Conservation (phyloP, 2,797 vertebrate species). For the Lacerta viridis region DNA sequence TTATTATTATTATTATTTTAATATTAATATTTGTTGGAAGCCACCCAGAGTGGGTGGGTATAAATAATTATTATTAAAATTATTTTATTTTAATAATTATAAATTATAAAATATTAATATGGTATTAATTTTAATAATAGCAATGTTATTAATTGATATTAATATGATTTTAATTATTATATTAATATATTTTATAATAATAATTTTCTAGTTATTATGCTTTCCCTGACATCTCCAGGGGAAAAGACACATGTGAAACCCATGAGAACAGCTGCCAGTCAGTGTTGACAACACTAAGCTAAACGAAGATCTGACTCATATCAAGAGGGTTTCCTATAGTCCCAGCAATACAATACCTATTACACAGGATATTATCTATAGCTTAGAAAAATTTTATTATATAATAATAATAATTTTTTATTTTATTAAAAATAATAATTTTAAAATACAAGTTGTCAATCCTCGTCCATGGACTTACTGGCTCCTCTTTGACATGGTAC, state of each 20-base stretch:
- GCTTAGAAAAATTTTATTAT: too few relatives aligned
- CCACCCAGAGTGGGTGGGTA: too few relatives aligned
- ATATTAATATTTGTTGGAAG: too few relatives aligned
- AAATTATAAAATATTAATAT: too few relatives aligned
- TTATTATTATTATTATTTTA: too few relatives aligned
- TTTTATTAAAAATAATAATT: conserved; percentile 42
- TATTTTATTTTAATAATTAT: too few relatives aligned
- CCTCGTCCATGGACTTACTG: conserved; percentile 49
- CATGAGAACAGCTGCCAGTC: neutral
- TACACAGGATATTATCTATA: too few relatives aligned
- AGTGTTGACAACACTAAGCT: neutral
- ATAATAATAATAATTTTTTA: too few relatives aligned
- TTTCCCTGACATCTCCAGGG: neutral
- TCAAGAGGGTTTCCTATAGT: neutral
- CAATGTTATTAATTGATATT: conserved; percentile 53
- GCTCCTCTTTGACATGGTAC: too few relatives aligned
- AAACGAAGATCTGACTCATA: neutral
- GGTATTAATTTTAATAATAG: conserved; percentile 52
- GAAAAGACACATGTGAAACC: neutral
- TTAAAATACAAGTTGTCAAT: conserved; percentile 51
- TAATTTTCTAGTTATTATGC: too few relatives aligned
- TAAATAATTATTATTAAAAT: too few relatives aligned
- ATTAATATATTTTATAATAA: conserved; percentile 24
- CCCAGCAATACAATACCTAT: neutral
- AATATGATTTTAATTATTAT: neutral